Percentiles rank a stretch among this genome's conserved stretches.
Conservation (phyloP, 2,797 vertebrate genomes). For the Acrossocheilus wenchowensis region DNA sequence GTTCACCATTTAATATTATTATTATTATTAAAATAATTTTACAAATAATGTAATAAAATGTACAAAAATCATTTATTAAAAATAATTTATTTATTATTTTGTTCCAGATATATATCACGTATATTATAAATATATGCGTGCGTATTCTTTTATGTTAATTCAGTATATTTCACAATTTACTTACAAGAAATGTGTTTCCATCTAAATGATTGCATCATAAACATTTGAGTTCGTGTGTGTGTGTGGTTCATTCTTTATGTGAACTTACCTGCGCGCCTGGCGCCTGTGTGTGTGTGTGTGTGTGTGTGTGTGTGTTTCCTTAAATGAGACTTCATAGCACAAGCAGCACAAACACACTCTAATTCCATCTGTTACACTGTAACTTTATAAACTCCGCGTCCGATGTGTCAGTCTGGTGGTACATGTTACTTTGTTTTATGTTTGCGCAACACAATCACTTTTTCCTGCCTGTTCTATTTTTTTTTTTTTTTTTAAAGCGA, state of each 20-base stretch:
- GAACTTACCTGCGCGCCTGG: slow-evolving; percentile 34
- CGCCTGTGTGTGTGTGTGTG: neutral
- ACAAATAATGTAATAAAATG: neutral
- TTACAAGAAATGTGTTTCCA: neutral
- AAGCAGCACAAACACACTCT: neutral
- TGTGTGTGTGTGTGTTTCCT: neutral
- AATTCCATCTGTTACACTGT: neutral
- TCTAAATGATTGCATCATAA: slow-evolving; percentile 14
- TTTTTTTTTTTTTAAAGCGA: slow-evolving; percentile 83
- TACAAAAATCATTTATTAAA: too few relatives aligned
- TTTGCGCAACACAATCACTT: slow-evolving; percentile 94
- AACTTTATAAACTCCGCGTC: slow-evolving; percentile 60
- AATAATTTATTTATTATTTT: neutral
- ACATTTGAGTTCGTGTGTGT: slow-evolving; percentile 8
- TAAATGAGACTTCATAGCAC: neutral
- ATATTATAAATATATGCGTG: neutral
- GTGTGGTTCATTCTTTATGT: neutral
- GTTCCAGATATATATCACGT: neutral
- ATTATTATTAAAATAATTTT: neutral
- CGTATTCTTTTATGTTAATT: neutral
- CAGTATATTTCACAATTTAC: neutral
- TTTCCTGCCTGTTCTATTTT: slow-evolving; percentile 77
- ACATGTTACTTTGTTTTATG: slow-evolving; percentile 87
- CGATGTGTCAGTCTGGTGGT: slow-evolving; percentile 62
- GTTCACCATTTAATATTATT: too few relatives aligned